Conservation (phyloP, 2,797 vertebrate genomes). For the Glossophaga mutica region DNA sequence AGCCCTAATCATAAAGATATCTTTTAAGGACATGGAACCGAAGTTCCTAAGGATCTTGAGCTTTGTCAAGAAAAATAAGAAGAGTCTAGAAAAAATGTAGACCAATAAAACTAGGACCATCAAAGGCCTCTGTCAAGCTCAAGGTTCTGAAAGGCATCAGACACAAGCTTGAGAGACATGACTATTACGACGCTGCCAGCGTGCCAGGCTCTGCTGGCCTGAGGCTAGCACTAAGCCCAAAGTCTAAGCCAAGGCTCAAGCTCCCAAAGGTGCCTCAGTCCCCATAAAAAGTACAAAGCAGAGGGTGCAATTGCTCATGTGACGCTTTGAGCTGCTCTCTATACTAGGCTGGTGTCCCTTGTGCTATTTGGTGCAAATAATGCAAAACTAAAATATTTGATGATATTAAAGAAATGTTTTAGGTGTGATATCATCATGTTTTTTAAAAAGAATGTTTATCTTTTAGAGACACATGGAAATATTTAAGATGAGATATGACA, state of each 20-base stretch:
- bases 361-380: constrained; percentile 18
- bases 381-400: neutral
- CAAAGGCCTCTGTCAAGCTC: neutral
- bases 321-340: neutral
- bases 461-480: constrained; percentile 40
- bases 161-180: neutral
- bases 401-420: neutral
- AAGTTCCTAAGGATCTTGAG: neutral
- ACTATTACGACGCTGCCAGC: neutral
- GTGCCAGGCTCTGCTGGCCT: neutral
- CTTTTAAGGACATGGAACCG: neutral
- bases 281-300: neutral
- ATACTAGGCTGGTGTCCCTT: neutral
- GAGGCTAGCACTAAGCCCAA: neutral
- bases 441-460: neutral
- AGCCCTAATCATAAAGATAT: neutral
- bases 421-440: neutral
- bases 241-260: neutral
- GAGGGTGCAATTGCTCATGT: neutral
- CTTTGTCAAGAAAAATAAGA: constrained; percentile 8
- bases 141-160: neutral
- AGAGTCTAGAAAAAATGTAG: neutral
- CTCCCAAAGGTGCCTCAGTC: neutral
- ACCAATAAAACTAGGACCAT: neutral
- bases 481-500: constrained; percentile 21